Evolutionary conservation across 2,888 invertebrate species (phyloP), one percentile per base, ranked within the genome.

Genomic region (Dermolepida albohirtum): DNA sequence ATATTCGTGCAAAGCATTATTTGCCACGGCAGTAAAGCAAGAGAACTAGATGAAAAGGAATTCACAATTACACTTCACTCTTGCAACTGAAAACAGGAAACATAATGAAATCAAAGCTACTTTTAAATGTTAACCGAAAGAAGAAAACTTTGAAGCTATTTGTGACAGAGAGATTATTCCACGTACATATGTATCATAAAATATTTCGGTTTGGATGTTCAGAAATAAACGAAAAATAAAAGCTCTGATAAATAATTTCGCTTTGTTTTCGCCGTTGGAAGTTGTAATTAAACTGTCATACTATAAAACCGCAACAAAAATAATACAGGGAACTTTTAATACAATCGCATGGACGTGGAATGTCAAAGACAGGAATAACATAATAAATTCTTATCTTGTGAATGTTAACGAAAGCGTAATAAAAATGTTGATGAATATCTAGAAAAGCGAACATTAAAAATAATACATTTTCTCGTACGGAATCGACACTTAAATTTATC

Each of bases 381-480:
- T 29, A 12, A 62, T 62, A 47, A 62, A 62, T 62, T 62, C 59
- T 62, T 62, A 62, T 62, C 59, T 47, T 12, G 16, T 12, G 34
- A 34, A 43, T 16, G 47, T 62, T 62, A 29, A 47, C 34, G 22
- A 47, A 47, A 47, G 39, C 27, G 47, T 17, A 62, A 62, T 49
- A 62, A 62, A 62, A 62, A 62, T 34, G 44, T 34, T 16, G 59
- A 62, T 47, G 34, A 27, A 44, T 10, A 62, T 62, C 59, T 16
- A 12, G 47, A 39, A 49, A 34, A 8, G 59, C 11, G 16, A 17
- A 41, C 34, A 43, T 62, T 62, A 62, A 62, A 57, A 34, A 34
- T 34, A 10, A 34, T 34, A 34, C 34, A 2, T 7, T 34, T 34
- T 34, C 10, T 10, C 8, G 34, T 10, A 10, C 10, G 34, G 34